A percentile compares a stretch with the other conserved stretches of the same genome.
Evolutionary conservation across 2,113 vertebrate genomes (phyloP).

Genomic region (Tachycineta bicolor): DNA sequence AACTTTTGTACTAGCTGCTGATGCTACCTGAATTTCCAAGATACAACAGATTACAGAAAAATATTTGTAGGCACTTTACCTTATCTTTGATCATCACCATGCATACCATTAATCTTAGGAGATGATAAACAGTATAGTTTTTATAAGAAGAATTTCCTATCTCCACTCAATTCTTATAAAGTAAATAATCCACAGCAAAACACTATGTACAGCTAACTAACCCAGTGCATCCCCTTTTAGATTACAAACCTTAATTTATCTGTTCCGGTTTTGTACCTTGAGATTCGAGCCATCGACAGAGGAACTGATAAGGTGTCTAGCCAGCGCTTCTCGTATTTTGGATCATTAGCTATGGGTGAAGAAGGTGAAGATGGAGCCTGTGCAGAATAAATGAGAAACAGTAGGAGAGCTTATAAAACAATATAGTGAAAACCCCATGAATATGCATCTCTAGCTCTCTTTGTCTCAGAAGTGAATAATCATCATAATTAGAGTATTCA

Average conservation of each 20-base stretch:
- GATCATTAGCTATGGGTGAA: conserved; percentile 87
- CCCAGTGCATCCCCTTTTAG: background rate
- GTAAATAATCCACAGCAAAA: conserved; percentile 26
- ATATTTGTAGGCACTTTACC: background rate
- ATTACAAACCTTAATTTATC: conserved; percentile 91
- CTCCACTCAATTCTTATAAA: background rate
- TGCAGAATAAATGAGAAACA: conserved; percentile 73
- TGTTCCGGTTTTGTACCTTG: conserved; percentile 85
- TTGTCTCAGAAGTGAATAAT: conserved; percentile 6
- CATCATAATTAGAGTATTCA: background rate
- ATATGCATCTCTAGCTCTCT: conserved; percentile 6
- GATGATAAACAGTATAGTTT: background rate
- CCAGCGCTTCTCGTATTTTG: conserved; percentile 95
- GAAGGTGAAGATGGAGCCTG: conserved; percentile 89
- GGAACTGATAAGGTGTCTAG: conserved; percentile 87
- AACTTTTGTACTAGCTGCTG: background rate
- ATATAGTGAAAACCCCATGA: background rate
- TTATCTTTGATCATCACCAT: background rate
- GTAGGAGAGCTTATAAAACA: conserved; percentile 38
- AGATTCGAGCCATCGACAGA: conserved; percentile 90
- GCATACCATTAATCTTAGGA: background rate
- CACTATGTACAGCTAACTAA: background rate
- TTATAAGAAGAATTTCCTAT: background rate
- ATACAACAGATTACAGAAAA: background rate
- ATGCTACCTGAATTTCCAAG: background rate